A percentile compares a stretch with the other conserved stretches of the same genome.
Conservation (phyloP, 2,888 invertebrate species). For the Brachypalpus laphriformis region DNA sequence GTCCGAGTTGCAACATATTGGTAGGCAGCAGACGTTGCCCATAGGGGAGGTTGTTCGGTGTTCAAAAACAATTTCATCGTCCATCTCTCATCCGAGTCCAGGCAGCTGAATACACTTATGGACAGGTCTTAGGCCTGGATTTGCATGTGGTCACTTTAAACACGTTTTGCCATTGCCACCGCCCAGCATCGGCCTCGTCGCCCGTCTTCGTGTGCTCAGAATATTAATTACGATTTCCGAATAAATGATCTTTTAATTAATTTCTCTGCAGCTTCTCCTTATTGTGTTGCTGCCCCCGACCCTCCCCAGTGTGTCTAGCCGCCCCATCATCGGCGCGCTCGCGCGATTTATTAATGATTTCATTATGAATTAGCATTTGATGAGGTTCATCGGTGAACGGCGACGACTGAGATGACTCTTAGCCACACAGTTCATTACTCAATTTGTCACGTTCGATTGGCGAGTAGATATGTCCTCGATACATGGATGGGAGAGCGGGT, state of each 20-base stretch:
- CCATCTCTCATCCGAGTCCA: conserved; percentile 70
- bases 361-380: conserved; percentile 73
- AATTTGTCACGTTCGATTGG: conserved; percentile 73
- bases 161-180: conserved; percentile 50
- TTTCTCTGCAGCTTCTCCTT: conserved; percentile 56
- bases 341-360: conserved; percentile 72
- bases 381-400: conserved; percentile 47
- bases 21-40: conserved; percentile 27
- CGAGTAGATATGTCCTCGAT: conserved; percentile 63
- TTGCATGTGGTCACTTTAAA: conserved; percentile 69
- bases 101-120: conserved; percentile 70
- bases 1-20: neutral
- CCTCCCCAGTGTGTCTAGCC: conserved; percentile 22
- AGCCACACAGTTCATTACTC: conserved; percentile 65
- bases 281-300: conserved; percentile 22
- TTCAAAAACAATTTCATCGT: conserved; percentile 73
- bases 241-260: conserved; percentile 75
- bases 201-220: conserved; percentile 64
- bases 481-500: no score
- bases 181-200: conserved; percentile 43
- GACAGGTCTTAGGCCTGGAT: conserved; percentile 58
- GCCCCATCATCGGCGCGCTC: conserved; percentile 45
- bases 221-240: conserved; percentile 72
- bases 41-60: conserved; percentile 67
- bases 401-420: conserved; percentile 39